Base-by-base conservation (phyloP, 1,140 invertebrate genomes). In the Megathymus violae region DNA sequence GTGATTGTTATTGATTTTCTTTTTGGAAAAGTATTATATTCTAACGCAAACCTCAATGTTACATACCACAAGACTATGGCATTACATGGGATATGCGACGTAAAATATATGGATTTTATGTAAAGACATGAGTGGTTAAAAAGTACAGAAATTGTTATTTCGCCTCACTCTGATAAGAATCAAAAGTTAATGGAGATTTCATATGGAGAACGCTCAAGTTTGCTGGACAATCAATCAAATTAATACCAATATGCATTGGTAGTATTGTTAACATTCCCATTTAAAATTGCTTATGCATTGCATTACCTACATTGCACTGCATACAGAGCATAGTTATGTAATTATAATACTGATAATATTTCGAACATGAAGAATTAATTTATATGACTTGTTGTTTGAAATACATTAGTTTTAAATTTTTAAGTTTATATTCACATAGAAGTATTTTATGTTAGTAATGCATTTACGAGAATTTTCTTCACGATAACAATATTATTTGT, bases 371-470 rank as follows among this genome's bases (percentile, higher is more conserved):
- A 61, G 56, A 73, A 54, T 56, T 65, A 59, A 64, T 65, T 64
- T 64, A 64, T 69, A 60, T 52, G 44, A 58, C 50, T 62, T 51
- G 54, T 70, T 68, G 52, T 74, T 74, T 67, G 64, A 69, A 59
- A 66, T 70, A 61, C 71, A 73, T 74, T 73, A 74, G 62, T 78
- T 71, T 71, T 69, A 25, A 70, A 74, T 70, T 48, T 59, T 65
- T 58, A 65, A 52, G 38, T 70, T 76, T 76, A 70, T 76, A 74
- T 71, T 76, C 69, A 73, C 71, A 71, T 74, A 71, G 64, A 62
- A 69, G 71, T 77, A 74, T 75, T 81, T 79, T 77, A 76, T 79
- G 59, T 82, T 78, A 78, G 77, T 77, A 76, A 75, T 72, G 80
- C 76, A 86, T 81, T 82, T 84, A 82, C 60, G 67, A 77, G 63